Conservation (phyloP, 2,888 invertebrate species). For the Leptinotarsa juncta region DNA sequence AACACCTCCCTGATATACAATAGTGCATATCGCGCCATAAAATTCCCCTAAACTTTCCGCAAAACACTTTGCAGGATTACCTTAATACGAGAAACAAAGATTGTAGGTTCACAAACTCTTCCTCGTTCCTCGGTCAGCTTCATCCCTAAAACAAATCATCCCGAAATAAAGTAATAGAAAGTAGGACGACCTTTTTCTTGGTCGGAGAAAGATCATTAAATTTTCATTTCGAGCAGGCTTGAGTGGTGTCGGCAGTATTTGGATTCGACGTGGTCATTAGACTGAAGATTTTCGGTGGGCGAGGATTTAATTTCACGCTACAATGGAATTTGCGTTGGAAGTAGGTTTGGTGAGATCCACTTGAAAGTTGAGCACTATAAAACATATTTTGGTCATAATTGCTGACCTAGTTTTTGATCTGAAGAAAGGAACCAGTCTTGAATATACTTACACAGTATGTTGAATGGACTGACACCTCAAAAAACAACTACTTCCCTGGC, state of each 20-base stretch:
- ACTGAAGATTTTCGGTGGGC: conserved; percentile 4
- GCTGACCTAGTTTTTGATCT: no score
- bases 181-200: conserved; percentile 12
- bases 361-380: neutral
- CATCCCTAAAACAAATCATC: conserved; percentile 21
- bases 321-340: neutral
- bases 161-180: conserved; percentile 16
- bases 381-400: no score
- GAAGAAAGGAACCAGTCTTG: no score
- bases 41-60: neutral
- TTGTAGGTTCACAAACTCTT: neutral
- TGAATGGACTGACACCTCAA: no score
- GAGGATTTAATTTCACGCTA: conserved; percentile 1
- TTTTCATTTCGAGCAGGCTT: conserved; percentile 24
- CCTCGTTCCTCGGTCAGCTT: neutral
- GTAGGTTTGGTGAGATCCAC: neutral
- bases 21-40: neutral
- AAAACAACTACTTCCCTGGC: no score
- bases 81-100: neutral
- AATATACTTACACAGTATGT: no score
- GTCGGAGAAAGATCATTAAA: conserved; percentile 23
- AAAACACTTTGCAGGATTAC: conserved; percentile 12
- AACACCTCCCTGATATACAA: neutral
- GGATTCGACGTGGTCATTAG: conserved; percentile 22
- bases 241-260: conserved; percentile 22